Base-by-base conservation (phyloP, 2,888 invertebrate species). In the Serripes groenlandicus region DNA sequence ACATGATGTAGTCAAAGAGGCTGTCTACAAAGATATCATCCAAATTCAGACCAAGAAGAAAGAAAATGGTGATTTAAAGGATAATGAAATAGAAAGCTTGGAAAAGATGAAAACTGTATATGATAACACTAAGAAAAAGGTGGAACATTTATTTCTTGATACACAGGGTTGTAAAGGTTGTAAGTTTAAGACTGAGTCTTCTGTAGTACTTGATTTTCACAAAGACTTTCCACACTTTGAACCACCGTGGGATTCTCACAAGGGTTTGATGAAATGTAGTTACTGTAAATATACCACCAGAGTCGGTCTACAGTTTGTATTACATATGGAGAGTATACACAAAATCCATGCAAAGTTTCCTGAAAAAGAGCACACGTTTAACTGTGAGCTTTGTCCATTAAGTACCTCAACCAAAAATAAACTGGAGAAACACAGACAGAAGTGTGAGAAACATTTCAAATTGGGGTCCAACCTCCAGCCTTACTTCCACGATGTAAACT, bases 381-480 rank as follows among this genome's bases (percentile, higher is more conserved):
- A 98, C 93, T 99, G 98, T 94, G 97, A 97, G 0, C 97, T 98
- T 93, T 99, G 99, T 95, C 97, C 98, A 0, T 98, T 98, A 93
- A 98, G 99, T 94, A 98, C 98, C 91, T 98, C 98, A 92, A 97
- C 98, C 75, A 98, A 98, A 95, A 97, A 97, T 35, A 98, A 98
- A 95, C 95, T 98, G 90, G 97, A 97, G 0, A 96, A 98, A 54
- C 99, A 99, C 95, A 96, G 97, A 87, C 96, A 97, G 81, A 97
- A 97, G 1, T 99, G 99, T 95, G 96, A 96, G 58, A 98, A 98
- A 95, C 97, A 97, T 93, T 98, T 98, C 95, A 97, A 97, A 94
- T 97, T 98, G 0, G 98, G 98, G 87, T 95, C 96, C 64, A 98
- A 99, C 95, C 95, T 95, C 89, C 97, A 97, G 88, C 98, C 98